Base-by-base conservation (phyloP, 1,140 invertebrate genomes). In the Agrypnia vestita region DNA sequence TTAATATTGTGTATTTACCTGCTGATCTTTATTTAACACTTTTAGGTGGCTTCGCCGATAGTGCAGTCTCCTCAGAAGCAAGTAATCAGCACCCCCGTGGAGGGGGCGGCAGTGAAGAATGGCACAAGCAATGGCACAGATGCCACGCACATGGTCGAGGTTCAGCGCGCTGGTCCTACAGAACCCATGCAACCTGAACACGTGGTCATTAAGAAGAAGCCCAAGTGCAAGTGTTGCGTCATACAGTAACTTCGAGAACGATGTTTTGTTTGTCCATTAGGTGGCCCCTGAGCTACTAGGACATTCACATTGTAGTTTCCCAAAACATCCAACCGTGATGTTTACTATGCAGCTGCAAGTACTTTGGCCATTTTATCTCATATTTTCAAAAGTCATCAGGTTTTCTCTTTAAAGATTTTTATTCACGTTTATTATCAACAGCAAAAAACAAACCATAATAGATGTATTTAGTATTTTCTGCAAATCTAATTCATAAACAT, bases 191-290 rank as follows among this genome's bases (percentile, higher is more conserved):
- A 95, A 86, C 94, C 95, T 21, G 95, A 96, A 86, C 95, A 95
- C 86, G 94, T 97, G 78, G 93, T 94, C 84, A 91, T 96, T 84
- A 96, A 96, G 90, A 97, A 97, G 91, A 96, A 97, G 89, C 94
- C 93, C 87, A 96, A 95, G 90, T 96, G 95, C 91, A 94, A 95
- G 87, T 96, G 95, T 91, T 97, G 96, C 90, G 94, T 95, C 80
- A 92, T 96, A 85, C 95, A 96, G 92, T 97, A 95, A 92, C 72
- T 56, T 15, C n/a, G 44, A 51, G 10, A 43, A 44, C 0, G 8
- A 19, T 72, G 3, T 19, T 49, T n/a, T 71, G 13, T n/a, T 0
- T 43, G 61, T 53, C 69, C 47, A 53, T 35, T 17, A 13, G 46
- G 64, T 46, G 21, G 35, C n/a, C 15, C 64, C 43, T 15, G 25